Evolutionary conservation across 1,140 invertebrate genomes (phyloP), one percentile per base, ranked within the genome.

Genomic region (Cardiocondyla obscurior): DNA sequence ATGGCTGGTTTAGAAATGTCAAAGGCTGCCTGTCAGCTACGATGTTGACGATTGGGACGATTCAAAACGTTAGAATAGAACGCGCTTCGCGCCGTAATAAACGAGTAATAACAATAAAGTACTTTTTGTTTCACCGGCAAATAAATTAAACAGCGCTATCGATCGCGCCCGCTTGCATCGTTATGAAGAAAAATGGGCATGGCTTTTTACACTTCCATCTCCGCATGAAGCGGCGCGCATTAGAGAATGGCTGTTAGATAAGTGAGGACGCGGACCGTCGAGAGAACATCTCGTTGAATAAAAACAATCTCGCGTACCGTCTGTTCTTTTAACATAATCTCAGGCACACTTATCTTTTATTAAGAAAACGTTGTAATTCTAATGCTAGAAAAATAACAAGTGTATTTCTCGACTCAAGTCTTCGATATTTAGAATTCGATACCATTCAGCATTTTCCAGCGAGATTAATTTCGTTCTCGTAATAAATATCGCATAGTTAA

Each of bases 311-410:
- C n/a, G 53, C 33, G 22, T 67, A 51, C 58, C 46, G 30, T 67
- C 22, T 44, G 58, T 51, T 64, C 73, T 65, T 77, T 77, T 77
- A 77, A 77, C n/a, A n/a, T n/a, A n/a, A n/a, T n/a, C n/a, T 77
- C 60, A 49, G 25, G 30, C 53, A 79, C 30, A 39, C 25, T 79
- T 79, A 69, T 42, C 46, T 69, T 79, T 51, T 49, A 30, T n/a
- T 22, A 16, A 69, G 46, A 55, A 42, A 7, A 8, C 16, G 10
- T 12, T 4, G 33, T 65, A 39, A 53, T 39, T 1, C 19, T 42
- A 14, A 28, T 53, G 30, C 7, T n/a, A 1, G 3, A 44, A 19
- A 2, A 58, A 44, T 22, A 53, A 36, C 22, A 8, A n/a, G 39
- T 25, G n/a, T 25, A 36, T 55, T 36, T 12, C 0, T 36, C 30